Conservation (phyloP, 2,888 invertebrate species). For the Platycnemis pennipes region DNA sequence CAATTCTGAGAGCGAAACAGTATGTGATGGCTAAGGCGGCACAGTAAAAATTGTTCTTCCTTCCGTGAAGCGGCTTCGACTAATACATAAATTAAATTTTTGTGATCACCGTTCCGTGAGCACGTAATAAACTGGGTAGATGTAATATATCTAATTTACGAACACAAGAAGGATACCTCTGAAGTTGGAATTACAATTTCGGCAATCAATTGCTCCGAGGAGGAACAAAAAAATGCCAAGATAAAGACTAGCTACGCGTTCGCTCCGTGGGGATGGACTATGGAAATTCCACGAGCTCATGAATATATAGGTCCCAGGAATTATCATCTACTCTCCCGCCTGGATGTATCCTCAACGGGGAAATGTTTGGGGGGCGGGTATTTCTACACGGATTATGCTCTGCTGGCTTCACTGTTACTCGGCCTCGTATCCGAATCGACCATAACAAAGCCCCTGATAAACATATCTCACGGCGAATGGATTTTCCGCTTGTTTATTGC, state of each 20-base stretch:
- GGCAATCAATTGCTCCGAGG: neutral
- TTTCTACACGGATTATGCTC: conserved; percentile 22
- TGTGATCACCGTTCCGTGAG: neutral
- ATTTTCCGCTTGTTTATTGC: conserved; percentile 7
- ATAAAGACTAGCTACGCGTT: neutral
- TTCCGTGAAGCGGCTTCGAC: neutral
- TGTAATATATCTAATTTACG: neutral
- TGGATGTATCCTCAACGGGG: neutral
- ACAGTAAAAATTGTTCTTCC: neutral
- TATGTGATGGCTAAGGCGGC: neutral
- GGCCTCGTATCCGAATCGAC: neutral
- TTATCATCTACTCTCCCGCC: neutral
- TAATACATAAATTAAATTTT: neutral
- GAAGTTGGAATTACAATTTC: neutral
- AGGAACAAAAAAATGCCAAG: neutral
- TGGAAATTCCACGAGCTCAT: neutral
- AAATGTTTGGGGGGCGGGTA: neutral
- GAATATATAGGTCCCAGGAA: conserved; percentile 5
- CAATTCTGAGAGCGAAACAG: neutral
- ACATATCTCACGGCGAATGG: conserved; percentile 28
- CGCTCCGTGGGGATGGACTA: neutral
- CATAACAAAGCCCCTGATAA: conserved; percentile 8
- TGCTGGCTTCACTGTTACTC: neutral
- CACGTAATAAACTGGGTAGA: neutral
- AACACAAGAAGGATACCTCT: neutral